Evolutionary conservation across 2,888 invertebrate species (phyloP).

Genomic region (Drosophila kuntzei): DNA sequence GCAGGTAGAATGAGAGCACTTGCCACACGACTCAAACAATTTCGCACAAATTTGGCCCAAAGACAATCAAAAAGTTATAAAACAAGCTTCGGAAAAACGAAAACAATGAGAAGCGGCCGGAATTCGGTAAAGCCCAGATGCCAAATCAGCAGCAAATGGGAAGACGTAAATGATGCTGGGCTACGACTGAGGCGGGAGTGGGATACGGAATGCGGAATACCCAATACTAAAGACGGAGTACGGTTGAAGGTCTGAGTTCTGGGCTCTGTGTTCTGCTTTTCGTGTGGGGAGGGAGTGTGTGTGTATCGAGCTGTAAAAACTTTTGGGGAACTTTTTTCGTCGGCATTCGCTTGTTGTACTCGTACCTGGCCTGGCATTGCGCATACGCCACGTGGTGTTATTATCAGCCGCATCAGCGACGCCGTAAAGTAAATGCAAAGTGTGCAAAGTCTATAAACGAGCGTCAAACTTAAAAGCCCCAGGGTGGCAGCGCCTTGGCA

Average conservation of each 20-base stretch:
- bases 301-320: conserved; percentile 75
- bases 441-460: conserved; percentile 79
- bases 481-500: conserved; percentile 64
- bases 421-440: conserved; percentile 79
- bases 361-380: conserved; percentile 49
- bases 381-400: conserved; percentile 73
- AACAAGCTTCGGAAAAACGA: conserved; percentile 70
- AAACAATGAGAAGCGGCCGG: conserved; percentile 54
- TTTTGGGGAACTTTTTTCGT: conserved; percentile 60
- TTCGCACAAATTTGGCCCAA: conserved; percentile 78
- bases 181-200: conserved; percentile 8
- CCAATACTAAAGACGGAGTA: neutral
- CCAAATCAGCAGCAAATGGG: conserved; percentile 43
- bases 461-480: conserved; percentile 80
- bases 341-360: conserved; percentile 38
- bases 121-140: conserved; percentile 47
- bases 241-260: neutral
- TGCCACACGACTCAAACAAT: conserved; percentile 62
- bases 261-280: conserved; percentile 24
- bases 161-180: conserved; percentile 51
- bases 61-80: conserved; percentile 83
- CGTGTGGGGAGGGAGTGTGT: conserved; percentile 36
- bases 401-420: conserved; percentile 76
- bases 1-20: conserved; percentile 43
- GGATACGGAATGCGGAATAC: conserved; percentile 25